Percentiles rank a stretch among this genome's conserved stretches.
phyloP scores from a whole-genome alignment of 2,113 vertebrate species.

The Mohoua ochrocephala region DNA sequence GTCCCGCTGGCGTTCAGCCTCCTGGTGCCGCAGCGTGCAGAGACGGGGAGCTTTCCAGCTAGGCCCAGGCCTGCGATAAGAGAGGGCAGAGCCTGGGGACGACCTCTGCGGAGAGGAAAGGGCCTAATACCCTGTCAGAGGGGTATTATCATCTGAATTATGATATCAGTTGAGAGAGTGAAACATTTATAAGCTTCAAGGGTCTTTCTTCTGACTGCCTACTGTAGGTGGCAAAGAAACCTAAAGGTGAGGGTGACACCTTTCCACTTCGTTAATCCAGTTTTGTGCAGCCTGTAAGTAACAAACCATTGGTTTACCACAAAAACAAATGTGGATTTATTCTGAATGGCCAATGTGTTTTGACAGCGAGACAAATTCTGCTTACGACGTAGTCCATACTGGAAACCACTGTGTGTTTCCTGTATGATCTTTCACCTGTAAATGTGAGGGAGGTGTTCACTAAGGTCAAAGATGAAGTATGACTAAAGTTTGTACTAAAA shows the following conservation, averaged over 20 bases:
- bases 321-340: background rate
- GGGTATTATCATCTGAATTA: fast-evolving
- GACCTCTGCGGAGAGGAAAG: background rate
- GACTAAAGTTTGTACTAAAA: background rate
- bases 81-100: background rate
- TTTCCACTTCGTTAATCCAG: background rate
- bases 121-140: fast-evolving
- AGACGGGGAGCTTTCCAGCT: no score
- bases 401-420: background rate
- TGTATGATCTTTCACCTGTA: background rate
- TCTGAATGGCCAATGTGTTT: background rate
- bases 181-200: fast-evolving
- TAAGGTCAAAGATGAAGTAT: background rate
- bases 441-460: background rate
- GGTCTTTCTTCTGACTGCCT: background rate
- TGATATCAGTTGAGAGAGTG: background rate
- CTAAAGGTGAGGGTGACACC: no score
- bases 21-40: fast-evolving
- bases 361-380: background rate
- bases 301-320: background rate
- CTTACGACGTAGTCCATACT: background rate
- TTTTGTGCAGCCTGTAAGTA: background rate
- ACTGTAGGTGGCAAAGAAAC: background rate
- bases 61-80: background rate
- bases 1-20: fast-evolving